phyloP scores from a whole-genome alignment of 2,888 invertebrate species.

The Cheilosia vulpina region DNA sequence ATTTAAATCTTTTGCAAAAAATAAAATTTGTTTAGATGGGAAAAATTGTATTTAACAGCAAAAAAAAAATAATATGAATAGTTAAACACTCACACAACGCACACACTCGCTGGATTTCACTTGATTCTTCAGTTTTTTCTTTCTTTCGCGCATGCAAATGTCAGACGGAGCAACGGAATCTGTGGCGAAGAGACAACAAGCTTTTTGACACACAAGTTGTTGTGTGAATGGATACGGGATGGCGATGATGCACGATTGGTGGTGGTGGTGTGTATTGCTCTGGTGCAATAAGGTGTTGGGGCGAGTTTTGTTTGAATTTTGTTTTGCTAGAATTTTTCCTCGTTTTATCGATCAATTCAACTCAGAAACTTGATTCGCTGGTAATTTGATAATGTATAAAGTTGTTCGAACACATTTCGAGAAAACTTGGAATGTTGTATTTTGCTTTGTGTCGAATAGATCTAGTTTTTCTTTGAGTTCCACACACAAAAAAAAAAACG shows the following conservation, averaged over 20 bases:
- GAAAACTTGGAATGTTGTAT: slow-evolving; percentile 24
- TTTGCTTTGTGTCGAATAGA: slow-evolving; percentile 18
- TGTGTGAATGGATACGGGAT: slow-evolving; percentile 27
- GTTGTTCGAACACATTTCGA: slow-evolving; percentile 36
- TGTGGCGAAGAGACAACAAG: slow-evolving; percentile 65
- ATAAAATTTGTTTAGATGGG: slow-evolving; percentile 38
- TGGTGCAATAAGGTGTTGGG: slow-evolving; percentile 44
- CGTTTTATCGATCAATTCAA: slow-evolving; percentile 29
- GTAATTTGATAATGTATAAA: slow-evolving; percentile 26
- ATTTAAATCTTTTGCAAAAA: background rate
- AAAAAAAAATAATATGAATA: slow-evolving; percentile 26
- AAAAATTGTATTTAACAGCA: slow-evolving; percentile 43
- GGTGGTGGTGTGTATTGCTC: slow-evolving; percentile 7
- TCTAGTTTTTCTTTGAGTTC: slow-evolving; percentile 23
- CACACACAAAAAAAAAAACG: slow-evolving; percentile 11
- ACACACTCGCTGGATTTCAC: slow-evolving; percentile 62
- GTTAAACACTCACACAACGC: slow-evolving; percentile 70
- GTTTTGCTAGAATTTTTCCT: slow-evolving; percentile 70
- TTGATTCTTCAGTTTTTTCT: slow-evolving; percentile 58
- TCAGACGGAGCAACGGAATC: slow-evolving; percentile 47
- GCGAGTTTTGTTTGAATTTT: slow-evolving; percentile 69
- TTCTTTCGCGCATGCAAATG: slow-evolving; percentile 65
- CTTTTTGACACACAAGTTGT: slow-evolving; percentile 63
- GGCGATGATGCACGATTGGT: slow-evolving; percentile 34
- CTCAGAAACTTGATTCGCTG: slow-evolving; percentile 49